A percentile compares a stretch with the other conserved stretches of the same genome.
These are phyloP conservation scores for Leptobrachium leishanense DNA, from an alignment of 2,113 vertebrate species.

Conservation along the genomic window DNA sequence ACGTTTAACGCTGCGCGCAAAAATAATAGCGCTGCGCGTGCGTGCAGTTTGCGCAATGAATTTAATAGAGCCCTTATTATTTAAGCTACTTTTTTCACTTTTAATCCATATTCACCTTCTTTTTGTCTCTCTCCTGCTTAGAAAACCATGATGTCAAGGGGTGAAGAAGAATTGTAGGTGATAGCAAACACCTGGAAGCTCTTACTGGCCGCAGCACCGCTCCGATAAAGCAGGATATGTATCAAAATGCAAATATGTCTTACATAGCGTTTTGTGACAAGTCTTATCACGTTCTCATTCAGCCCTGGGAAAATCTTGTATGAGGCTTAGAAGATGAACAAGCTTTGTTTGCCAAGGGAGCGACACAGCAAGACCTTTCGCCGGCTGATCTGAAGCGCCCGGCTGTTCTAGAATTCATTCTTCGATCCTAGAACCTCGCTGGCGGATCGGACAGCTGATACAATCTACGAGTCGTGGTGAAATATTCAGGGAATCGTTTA, in stretches of 20 bases:
- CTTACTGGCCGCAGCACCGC: not conserved
- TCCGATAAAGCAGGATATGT: not conserved
- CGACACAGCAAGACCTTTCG: not conserved
- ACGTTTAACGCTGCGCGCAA: too few relatives aligned
- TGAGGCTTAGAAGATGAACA: not conserved
- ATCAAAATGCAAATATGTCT: not conserved
- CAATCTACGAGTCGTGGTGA: too few relatives aligned
- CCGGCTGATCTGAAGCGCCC: not conserved
- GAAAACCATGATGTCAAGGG: too few relatives aligned
- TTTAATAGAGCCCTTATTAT: too few relatives aligned
- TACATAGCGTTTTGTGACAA: not conserved
- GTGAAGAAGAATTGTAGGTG: too few relatives aligned
- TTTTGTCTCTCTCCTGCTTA: too few relatives aligned
- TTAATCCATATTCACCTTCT: too few relatives aligned
- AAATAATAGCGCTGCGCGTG: too few relatives aligned
- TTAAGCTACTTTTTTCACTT: too few relatives aligned
- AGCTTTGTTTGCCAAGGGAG: not conserved
- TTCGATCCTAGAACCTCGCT: not conserved
- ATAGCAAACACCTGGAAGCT: not conserved
- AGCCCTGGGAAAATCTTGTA: not conserved
- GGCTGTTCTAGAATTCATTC: not conserved
- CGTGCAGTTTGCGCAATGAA: too few relatives aligned
- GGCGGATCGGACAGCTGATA: too few relatives aligned
- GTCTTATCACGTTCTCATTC: not conserved
- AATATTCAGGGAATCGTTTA: too few relatives aligned